Conservation (phyloP, 2,888 invertebrate species). For the Flabesymbios commensalis region DNA sequence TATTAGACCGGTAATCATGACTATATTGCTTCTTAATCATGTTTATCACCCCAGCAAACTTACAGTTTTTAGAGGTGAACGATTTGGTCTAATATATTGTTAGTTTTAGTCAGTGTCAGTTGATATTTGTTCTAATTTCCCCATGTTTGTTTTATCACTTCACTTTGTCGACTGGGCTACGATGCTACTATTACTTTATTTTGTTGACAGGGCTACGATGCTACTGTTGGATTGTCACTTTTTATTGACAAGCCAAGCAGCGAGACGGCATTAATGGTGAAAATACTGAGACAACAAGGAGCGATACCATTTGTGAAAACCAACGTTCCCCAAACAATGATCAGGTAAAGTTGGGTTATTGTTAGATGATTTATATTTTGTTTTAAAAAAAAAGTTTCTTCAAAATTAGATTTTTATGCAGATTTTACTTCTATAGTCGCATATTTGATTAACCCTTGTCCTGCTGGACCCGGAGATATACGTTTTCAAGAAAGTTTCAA, state of each 20-base stretch:
- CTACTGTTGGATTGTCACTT: constrained; percentile 16
- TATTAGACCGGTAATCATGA: too few species aligned
- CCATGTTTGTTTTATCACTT: neutral
- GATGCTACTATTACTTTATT: neutral
- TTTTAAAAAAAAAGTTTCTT: neutral
- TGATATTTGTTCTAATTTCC: neutral
- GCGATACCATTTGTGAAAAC: constrained; percentile 65
- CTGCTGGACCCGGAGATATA: too few species aligned
- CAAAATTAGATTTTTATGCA: neutral
- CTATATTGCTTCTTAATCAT: too few species aligned
- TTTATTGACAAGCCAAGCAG: constrained; percentile 21
- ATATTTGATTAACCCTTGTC: too few species aligned
- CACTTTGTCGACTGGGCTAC: neutral
- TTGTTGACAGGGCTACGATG: constrained; percentile 29
- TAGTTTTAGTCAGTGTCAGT: neutral
- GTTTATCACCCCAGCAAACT: too few species aligned
- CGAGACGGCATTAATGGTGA: constrained; percentile 20
- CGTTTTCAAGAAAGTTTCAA: too few species aligned
- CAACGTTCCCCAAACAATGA: constrained; percentile 60
- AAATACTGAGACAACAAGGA: constrained; percentile 53
- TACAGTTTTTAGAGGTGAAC: too few species aligned
- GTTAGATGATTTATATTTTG: neutral
- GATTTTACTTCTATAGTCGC: neutral
- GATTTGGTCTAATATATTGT: too few species aligned
- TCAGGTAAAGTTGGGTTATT: constrained; percentile 27